A percentile compares a stretch with the other conserved stretches of the same genome.
Evolutionary conservation across 2,797 vertebrate species (phyloP).

Genomic region (Emydoidea blandingii): DNA sequence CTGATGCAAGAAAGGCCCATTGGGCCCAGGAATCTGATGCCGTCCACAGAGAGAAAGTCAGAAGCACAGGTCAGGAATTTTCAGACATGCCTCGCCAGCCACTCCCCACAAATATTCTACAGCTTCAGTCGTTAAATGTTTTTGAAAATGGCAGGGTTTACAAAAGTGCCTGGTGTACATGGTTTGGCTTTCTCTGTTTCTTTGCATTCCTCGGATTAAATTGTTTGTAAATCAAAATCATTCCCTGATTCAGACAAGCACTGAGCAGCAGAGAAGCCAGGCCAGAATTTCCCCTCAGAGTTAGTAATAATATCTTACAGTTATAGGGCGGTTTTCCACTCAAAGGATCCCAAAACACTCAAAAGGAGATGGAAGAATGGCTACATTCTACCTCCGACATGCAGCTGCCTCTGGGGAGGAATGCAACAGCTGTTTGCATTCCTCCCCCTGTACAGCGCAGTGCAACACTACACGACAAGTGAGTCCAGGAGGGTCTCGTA

Average conservation of each 20-base stretch:
- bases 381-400: not conserved
- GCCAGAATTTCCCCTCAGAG: not conserved
- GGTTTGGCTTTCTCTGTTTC: not conserved
- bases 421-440: not conserved
- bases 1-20: not conserved
- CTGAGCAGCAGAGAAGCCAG: not conserved
- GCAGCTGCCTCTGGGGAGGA: not conserved
- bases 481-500: not conserved
- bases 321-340: not conserved
- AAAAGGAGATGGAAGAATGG: not conserved
- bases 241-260: not conserved
- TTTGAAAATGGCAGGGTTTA: not conserved
- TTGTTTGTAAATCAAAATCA: conserved; percentile 61
- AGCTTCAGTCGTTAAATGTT: fast-evolving
- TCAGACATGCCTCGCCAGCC: not conserved
- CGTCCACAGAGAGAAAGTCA: not conserved
- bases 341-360: not conserved
- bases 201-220: conserved; percentile 53
- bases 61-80: not conserved
- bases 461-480: fast-evolving
- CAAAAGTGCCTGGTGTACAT: fast-evolving
- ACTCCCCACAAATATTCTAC: not conserved
- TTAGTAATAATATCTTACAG: not conserved
- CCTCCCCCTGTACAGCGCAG: not conserved
- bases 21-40: not conserved